Evolutionary conservation across 2,797 vertebrate species (phyloP), one percentile per base, ranked within the genome.

Genomic region (Lophotriccus pileatus): DNA sequence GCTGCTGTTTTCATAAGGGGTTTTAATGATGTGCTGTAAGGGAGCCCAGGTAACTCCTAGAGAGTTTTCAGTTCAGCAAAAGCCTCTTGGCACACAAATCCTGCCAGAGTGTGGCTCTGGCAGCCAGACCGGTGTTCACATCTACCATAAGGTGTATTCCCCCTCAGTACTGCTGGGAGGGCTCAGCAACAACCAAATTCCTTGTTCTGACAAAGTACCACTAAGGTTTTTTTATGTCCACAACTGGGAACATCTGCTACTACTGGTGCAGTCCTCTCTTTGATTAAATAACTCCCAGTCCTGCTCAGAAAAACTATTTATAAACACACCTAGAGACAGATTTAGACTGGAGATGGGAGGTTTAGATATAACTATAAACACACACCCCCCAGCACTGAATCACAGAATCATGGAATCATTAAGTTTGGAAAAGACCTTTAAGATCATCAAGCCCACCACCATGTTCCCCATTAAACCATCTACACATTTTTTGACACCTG

Each of bases 401-500:
- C 55, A 10, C 41, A 30, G 30, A 34, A 1, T 6, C 30, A 13
- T 16, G 34, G 30, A 34, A 19, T 36, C 25, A 7, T 15, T 9
- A 23, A 41, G 18, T 15, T 32, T 81, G 68, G 55, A 27, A 47
- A 62, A 68, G 18, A 18, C 5, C 19, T 83, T 50, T 30, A 20
- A 30, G 37, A 4, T 34, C 64, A 11, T 56, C 43, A 30, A 56
- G 37, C 9, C 56, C 63, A 46, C 37, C 3, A 2, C 32, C 2
- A 1, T 1, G 21, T 4, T 55, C 53, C 22, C 10, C 34, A 14
- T 12, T 23, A 46, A 60, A 53, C 3, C 72, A 44, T 4, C 20
- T 28, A 5, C 41, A 10, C 0, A 0, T 32, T 50, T 69, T 58
- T 59, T 30, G 41, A 37, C 21, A 9, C 2, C 11, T 36, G 16